A percentile compares a stretch with the other conserved stretches of the same genome.
phyloP scores from a whole-genome alignment of 2,888 invertebrate genomes.

The Cantharis nigra region DNA sequence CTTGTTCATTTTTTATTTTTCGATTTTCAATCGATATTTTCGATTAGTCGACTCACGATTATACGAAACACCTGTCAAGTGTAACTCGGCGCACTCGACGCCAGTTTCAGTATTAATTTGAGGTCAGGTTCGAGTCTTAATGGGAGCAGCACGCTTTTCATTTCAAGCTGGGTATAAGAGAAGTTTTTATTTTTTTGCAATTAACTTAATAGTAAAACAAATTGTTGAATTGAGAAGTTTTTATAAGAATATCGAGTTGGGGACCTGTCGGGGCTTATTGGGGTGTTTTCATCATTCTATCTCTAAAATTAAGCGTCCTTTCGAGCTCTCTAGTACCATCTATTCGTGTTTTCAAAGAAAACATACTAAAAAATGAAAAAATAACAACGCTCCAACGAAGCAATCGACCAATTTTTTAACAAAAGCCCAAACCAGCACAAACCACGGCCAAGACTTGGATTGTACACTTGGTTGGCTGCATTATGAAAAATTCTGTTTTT shows the following conservation, averaged over 20 bases:
- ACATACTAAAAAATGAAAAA: slow-evolving; percentile 54
- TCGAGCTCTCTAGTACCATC: slow-evolving; percentile 36
- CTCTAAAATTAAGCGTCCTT: slow-evolving; percentile 8
- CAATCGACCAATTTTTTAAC: slow-evolving; percentile 12
- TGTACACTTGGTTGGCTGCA: slow-evolving; percentile 24
- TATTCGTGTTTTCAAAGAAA: slow-evolving; percentile 52
- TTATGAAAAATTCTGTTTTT: slow-evolving; percentile 39
- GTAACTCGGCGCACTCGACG: not conserved
- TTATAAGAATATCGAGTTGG: not conserved
- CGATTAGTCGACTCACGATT: not conserved
- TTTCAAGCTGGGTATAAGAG: not conserved
- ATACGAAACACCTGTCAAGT: not conserved
- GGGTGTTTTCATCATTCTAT: slow-evolving; percentile 7
- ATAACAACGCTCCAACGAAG: slow-evolving; percentile 45
- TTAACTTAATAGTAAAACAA: not conserved
- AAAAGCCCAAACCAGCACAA: not conserved
- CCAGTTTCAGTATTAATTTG: not conserved
- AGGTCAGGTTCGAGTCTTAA: not conserved
- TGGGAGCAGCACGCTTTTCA: not conserved
- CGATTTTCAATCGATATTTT: not conserved
- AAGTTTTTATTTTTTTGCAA: not conserved
- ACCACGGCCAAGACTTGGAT: not conserved
- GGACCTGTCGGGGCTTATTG: not conserved
- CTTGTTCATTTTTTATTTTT: not conserved
- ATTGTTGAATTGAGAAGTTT: not conserved